Evolutionary conservation across 1,140 invertebrate genomes (phyloP), one percentile per base, ranked within the genome.

Genomic region (Pseudomyrmex cubaensis): DNA sequence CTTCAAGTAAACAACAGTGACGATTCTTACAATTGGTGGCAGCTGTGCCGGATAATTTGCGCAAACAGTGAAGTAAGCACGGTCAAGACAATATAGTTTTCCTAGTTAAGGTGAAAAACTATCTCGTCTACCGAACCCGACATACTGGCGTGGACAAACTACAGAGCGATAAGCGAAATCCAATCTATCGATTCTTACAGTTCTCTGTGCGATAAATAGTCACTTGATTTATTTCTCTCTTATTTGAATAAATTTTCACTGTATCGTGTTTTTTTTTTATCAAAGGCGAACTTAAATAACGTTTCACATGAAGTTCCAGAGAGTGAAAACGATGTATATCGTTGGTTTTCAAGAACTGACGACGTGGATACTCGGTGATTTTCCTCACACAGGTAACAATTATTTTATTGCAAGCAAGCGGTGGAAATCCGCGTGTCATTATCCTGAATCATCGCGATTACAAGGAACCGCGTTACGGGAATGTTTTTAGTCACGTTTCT

Each of bases 401-500:
- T 59, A 59, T n/a, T 35, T 35, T 35, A 35, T 35, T 7, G 10
- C 15, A 8, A 48, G 12, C 44, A 48, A 50, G 1, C 15, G 12
- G 7, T n/a, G 15, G 17, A 35, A 78, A 22, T n/a, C 22, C 3
- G 44, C 8, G 10, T 70, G 76, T 80, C 44, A 61, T 59, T 25
- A 78, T 57, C 44, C n/a, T 80, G 54, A 70, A 50, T 80, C 20
- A 70, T 15, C 2, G 2, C 4, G 1, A 4, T 48, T 59, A 59
- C 4, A 7, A 70, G 22, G 22, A 52, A 78, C n/a, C 5, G 10
- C 2, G 10, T 17, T 15, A 10, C 12, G 8, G 66, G 4, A 59
- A 80, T 35, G 10, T 63, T 80, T 72, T 46, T 1, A 50, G 20
- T 17, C 54, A 59, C 20, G 15, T 56, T 78, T 3, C 48, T 13